phyloP scores from a whole-genome alignment of 2,888 invertebrate genomes.

The Pristionchus maxplancki region DNA sequence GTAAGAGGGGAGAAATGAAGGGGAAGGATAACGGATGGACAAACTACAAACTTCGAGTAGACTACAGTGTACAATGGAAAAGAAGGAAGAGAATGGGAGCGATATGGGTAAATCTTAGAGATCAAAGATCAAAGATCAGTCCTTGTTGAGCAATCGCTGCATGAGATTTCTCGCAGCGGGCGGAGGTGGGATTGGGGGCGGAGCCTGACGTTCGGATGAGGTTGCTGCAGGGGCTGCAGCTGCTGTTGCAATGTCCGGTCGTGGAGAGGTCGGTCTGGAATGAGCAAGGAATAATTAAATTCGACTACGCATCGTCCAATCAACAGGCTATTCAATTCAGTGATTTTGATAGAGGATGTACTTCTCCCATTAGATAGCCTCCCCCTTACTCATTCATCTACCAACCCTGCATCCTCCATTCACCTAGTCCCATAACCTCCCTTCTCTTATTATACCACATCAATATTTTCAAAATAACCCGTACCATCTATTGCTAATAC shows the following conservation, averaged over 20 bases:
- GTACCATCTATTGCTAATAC: no score
- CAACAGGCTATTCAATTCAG: no score
- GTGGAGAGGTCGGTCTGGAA: constrained; percentile 45
- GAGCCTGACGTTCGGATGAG: neutral
- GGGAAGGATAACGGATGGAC: neutral
- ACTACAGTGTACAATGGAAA: neutral
- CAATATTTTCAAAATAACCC: neutral
- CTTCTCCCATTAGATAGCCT: neutral
- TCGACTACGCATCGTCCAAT: no score
- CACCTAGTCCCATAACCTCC: neutral
- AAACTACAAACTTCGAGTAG: constrained; percentile 40
- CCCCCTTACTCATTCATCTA: neutral
- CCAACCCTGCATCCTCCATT: neutral
- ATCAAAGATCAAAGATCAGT: constrained; percentile 48
- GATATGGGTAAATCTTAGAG: constrained; percentile 13
- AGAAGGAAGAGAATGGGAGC: neutral
- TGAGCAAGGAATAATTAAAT: no score
- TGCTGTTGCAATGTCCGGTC: neutral
- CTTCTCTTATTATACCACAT: neutral
- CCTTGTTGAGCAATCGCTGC: constrained; percentile 51
- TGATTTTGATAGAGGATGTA: neutral
- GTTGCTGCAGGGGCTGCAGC: neutral
- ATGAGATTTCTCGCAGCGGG: constrained; percentile 49
- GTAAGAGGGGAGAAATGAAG: neutral
- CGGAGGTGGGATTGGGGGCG: constrained; percentile 47